phyloP scores from a whole-genome alignment of 2,888 invertebrate genomes.

The Escarpia spicata region DNA sequence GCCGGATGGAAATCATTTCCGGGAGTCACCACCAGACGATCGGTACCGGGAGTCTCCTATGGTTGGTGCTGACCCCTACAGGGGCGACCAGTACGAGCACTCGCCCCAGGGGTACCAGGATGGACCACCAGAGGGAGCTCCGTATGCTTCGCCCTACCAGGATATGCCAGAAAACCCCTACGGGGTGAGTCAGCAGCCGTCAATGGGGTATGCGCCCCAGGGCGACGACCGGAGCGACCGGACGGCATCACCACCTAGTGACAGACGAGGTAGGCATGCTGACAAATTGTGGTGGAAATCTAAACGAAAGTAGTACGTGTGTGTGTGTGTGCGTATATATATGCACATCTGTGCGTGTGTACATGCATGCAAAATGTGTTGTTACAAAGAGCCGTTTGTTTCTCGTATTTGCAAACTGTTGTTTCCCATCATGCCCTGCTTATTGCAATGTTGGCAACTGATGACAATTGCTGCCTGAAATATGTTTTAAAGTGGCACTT shows the following conservation, averaged over 20 bases:
- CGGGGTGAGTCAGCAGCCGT: neutral
- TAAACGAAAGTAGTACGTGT: too few species aligned
- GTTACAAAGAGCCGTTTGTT: neutral
- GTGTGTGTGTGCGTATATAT: too few species aligned
- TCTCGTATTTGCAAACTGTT: neutral
- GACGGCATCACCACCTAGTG: neutral
- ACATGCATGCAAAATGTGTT: neutral
- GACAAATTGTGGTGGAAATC: neutral
- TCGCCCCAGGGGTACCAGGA: neutral
- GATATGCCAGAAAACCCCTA: slow-evolving; percentile 12
- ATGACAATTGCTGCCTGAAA: neutral
- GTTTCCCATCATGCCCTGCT: neutral
- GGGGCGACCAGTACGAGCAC: neutral
- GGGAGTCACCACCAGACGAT: neutral
- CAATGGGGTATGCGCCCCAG: neutral
- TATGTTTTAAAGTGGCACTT: too few species aligned
- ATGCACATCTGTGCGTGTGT: too few species aligned
- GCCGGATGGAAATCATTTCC: neutral
- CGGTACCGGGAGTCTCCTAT: neutral
- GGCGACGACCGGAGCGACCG: neutral
- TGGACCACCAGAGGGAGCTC: neutral
- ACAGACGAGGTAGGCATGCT: neutral
- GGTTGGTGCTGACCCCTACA: neutral
- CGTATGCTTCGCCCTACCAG: neutral
- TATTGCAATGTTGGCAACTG: neutral